Evolutionary conservation across 2,797 vertebrate genomes (phyloP).

Genomic region (Botia kubotai): DNA sequence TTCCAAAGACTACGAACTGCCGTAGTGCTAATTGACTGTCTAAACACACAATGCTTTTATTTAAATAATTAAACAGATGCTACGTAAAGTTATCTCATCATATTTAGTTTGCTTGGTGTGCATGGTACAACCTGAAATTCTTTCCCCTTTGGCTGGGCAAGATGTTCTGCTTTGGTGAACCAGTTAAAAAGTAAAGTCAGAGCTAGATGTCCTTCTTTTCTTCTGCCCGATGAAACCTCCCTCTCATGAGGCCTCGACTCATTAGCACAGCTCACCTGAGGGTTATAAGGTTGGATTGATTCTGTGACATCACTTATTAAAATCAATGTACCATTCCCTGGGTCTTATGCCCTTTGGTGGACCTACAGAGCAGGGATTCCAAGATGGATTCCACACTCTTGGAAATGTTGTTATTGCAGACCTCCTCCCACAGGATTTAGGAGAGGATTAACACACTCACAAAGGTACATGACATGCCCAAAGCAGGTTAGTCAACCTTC

Average conservation of each 20-base stretch:
- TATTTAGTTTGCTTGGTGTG: conserved; percentile 23
- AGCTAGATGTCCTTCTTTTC: conserved; percentile 64
- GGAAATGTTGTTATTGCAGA: conserved; percentile 29
- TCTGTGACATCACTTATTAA: conserved; percentile 76
- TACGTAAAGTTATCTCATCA: conserved; percentile 37
- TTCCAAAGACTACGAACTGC: conserved; percentile 26
- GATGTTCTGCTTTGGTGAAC: conserved; percentile 29
- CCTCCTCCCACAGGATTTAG: conserved; percentile 4
- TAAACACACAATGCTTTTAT: conserved; percentile 31
- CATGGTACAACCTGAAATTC: conserved; percentile 4
- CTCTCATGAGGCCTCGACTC: conserved; percentile 71
- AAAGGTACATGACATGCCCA: no score
- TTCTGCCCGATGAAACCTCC: conserved; percentile 70
- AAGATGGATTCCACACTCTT: conserved; percentile 32
- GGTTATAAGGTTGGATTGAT: conserved; percentile 79
- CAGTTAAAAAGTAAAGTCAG: conserved; percentile 62
- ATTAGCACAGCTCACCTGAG: conserved; percentile 72
- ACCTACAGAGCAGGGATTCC: conserved; percentile 15
- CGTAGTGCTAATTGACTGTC: conserved; percentile 30
- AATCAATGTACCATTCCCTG: conserved; percentile 71
- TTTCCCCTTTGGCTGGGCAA: conserved; percentile 21
- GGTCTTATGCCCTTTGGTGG: background rate
- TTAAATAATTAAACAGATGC: conserved; percentile 18
- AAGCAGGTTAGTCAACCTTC: no score
- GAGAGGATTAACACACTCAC: background rate